Evolutionary conservation across 1,140 invertebrate genomes (phyloP).

Genomic region (Mactra quadrangularis): DNA sequence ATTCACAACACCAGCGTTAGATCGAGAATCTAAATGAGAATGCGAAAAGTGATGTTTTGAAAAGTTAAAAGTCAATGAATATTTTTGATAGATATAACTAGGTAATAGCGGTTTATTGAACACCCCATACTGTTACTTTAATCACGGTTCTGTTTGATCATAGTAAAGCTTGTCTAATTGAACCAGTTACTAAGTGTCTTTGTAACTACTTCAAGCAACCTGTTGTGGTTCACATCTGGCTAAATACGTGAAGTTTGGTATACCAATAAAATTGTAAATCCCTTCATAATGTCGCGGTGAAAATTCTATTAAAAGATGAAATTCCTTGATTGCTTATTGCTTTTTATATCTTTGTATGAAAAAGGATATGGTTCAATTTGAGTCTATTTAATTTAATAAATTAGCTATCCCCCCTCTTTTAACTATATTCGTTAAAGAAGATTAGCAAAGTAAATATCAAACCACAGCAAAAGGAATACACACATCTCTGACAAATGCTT

Average conservation of each 20-base stretch:
- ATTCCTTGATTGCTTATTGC: slow-evolving; percentile 12
- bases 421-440: not conserved
- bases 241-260: slow-evolving; percentile 12
- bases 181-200: slow-evolving; percentile 34
- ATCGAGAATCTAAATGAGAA: no score
- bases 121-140: no score
- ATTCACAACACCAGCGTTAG: no score
- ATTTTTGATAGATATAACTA: no score
- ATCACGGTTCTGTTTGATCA: slow-evolving; percentile 43
- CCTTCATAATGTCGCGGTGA: slow-evolving; percentile 13
- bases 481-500: slow-evolving; percentile 1
- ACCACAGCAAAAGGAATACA: slow-evolving; percentile 19
- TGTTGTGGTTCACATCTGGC: slow-evolving; percentile 10
- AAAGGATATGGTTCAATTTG: not conserved
- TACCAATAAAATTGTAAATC: slow-evolving; percentile 9
- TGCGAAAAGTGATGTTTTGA: no score
- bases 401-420: slow-evolving; percentile 19
- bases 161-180: not conserved
- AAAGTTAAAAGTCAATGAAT: no score
- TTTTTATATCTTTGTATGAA: not conserved
- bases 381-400: not conserved
- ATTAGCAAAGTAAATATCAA: slow-evolving; percentile 11
- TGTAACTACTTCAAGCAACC: slow-evolving; percentile 12
- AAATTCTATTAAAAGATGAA: slow-evolving; percentile 5
- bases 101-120: no score